A percentile compares a stretch with the other conserved stretches of the same genome.
These are phyloP conservation scores for Trachythela sp. DNA, from an alignment of 64 coral and sea anemone genomes.

Conservation along the genomic window DNA sequence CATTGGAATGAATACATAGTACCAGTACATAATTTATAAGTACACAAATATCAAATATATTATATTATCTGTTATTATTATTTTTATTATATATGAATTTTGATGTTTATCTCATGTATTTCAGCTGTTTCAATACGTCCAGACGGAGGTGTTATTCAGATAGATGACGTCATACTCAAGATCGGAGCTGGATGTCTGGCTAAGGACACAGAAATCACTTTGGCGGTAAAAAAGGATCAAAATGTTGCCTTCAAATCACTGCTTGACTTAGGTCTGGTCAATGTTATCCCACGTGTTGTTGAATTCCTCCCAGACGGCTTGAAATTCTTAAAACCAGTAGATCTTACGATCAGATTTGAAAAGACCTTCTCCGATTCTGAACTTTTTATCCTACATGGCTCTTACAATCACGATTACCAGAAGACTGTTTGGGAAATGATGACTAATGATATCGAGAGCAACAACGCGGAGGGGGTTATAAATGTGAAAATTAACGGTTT, in stretches of 20 bases:
- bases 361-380: not conserved
- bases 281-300: not conserved
- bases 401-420: not conserved
- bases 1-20: too few relatives aligned
- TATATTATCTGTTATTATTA: too few relatives aligned
- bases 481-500: not conserved
- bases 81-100: too few relatives aligned
- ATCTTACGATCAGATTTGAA: not conserved
- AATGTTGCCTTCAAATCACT: not conserved
- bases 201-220: not conserved
- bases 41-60: too few relatives aligned
- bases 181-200: too few relatives aligned
- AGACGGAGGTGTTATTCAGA: too few relatives aligned
- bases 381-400: too few relatives aligned
- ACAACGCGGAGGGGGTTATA: not conserved
- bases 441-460: not conserved
- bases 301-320: not conserved
- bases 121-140: too few relatives aligned
- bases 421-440: not conserved
- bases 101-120: too few relatives aligned
- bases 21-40: too few relatives aligned
- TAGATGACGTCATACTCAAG: too few relatives aligned
- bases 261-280: not conserved
- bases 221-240: not conserved
- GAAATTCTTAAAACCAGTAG: not conserved